Base-by-base conservation (phyloP, 2,113 vertebrate genomes). In the Lamprologus ornatipinnis region DNA sequence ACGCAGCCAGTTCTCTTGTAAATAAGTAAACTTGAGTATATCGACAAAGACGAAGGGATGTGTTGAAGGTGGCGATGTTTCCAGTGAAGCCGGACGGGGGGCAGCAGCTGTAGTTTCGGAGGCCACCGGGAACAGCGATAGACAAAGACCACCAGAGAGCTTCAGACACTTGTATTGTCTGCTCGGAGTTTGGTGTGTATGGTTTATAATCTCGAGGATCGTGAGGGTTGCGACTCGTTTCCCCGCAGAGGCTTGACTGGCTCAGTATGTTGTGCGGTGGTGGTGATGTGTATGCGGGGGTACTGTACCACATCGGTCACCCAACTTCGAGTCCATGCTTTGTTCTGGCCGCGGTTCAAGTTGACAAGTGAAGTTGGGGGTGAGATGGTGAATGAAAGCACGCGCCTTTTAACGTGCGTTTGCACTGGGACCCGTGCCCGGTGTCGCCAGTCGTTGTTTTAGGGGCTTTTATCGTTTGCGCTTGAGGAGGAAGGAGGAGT, bases 71-170 rank as follows among this genome's bases (percentile, higher is more conserved):
- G 9, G 23, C 21, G 60, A 40, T 65, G 58, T 80, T 42, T 1
- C 10, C 17, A 28, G 87, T 57, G 54, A 90, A 85, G 88, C 91
- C 89, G 9, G 17, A 80, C 26, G 3, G 78, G 78, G 73, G 70
- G 33, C 92, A 91, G 92, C 89, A 88, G 89, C 85, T 90, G 68
- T 85, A 51, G 82, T 80, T 49, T 33, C 7, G n/a, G 75, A 78
- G 58, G 65, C 35, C 68, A 87, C 58, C 68, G 15, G 47, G 78
- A 80, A 86, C 88, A 73, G 82, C 78, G 75, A 49, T 5, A 95
- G 90, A 95, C 95, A 95, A 95, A 95, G 94, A 93, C 90, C 92
- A 85, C 85, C 87, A 82, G 85, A 91, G 89, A 89, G 88, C 65
- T 87, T 75, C 86, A 53, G 58, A 84, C 91, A 86, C 81, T 92